These are phyloP conservation scores for Rhingia rostrata DNA, from an alignment of 2,888 invertebrate genomes.

Conservation along the genomic window DNA sequence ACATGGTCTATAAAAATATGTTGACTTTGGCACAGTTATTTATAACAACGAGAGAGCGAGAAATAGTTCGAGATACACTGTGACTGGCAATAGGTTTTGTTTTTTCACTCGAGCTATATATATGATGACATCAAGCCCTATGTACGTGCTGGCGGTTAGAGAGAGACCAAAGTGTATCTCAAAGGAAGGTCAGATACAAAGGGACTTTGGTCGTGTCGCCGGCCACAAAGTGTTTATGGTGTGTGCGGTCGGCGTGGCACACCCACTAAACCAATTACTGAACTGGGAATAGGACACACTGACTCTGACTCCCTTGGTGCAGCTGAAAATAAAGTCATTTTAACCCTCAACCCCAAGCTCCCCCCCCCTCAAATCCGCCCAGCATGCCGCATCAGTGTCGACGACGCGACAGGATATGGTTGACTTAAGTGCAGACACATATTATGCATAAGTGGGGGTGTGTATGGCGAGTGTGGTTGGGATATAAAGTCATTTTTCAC, in stretches of 20 bases:
- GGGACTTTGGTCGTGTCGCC: conserved; percentile 21
- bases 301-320: conserved; percentile 6
- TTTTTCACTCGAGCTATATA: conserved; percentile 15
- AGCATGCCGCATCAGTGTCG: background rate
- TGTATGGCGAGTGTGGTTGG: conserved; percentile 1
- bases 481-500: conserved; percentile 37
- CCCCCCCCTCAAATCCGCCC: background rate
- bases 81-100: conserved; percentile 22
- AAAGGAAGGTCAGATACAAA: conserved; percentile 42
- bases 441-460: conserved; percentile 46
- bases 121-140: conserved; percentile 13
- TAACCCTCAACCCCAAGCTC: too few relatives aligned
- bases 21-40: conserved; percentile 71
- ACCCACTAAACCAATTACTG: conserved; percentile 70
- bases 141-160: conserved; percentile 32
- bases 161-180: conserved; percentile 29
- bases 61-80: conserved; percentile 36
- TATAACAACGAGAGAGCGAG: conserved; percentile 45
- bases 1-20: conserved; percentile 41
- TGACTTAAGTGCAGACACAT: conserved; percentile 54
- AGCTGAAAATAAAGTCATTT: conserved; percentile 41
- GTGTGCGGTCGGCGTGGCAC: conserved; percentile 35
- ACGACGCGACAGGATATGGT: conserved; percentile 9
- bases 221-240: conserved; percentile 39
- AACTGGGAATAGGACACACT: conserved; percentile 27